Percentiles rank a stretch among this genome's conserved stretches.
Conservation (phyloP, 2,113 vertebrate species). For the Elachura formosa region DNA sequence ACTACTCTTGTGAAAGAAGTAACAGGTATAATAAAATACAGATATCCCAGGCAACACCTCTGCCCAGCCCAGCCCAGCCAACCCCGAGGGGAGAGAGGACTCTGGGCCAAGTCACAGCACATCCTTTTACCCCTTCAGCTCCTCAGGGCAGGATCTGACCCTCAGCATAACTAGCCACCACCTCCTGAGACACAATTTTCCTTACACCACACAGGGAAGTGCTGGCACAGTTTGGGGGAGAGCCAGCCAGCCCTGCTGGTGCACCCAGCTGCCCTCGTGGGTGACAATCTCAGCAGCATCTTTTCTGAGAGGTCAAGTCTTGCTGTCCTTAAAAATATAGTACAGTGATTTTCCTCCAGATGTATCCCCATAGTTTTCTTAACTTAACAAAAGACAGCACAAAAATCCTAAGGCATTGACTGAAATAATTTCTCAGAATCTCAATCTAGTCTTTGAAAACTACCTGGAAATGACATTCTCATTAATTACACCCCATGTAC, state of each 20-base stretch:
- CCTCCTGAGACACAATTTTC: accelerated
- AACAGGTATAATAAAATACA: conserved; percentile 8
- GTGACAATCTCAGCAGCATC: background rate
- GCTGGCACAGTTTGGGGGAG: background rate
- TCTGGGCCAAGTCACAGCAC: background rate
- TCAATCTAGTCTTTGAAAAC: background rate
- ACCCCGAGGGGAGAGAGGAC: accelerated
- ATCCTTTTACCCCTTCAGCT: background rate
- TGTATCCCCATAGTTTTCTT: background rate
- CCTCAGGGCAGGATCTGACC: background rate
- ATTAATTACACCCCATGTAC: conserved; percentile 30
- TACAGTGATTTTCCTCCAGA: background rate
- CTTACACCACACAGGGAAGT: accelerated
- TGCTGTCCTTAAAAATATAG: background rate
- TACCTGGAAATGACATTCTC: background rate
- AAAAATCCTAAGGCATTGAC: background rate
- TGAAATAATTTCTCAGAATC: background rate
- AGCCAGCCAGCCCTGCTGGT: background rate
- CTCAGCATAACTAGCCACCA: accelerated
- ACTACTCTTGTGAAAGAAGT: background rate
- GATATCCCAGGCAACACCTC: background rate
- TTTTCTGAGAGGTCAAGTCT: background rate
- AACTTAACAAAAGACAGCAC: background rate
- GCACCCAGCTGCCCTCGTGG: background rate
- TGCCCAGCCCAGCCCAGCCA: background rate